Evolutionary conservation across 2,888 invertebrate species (phyloP), one percentile per base, ranked within the genome.

Genomic region (Caenorhabditis sulstoni): DNA sequence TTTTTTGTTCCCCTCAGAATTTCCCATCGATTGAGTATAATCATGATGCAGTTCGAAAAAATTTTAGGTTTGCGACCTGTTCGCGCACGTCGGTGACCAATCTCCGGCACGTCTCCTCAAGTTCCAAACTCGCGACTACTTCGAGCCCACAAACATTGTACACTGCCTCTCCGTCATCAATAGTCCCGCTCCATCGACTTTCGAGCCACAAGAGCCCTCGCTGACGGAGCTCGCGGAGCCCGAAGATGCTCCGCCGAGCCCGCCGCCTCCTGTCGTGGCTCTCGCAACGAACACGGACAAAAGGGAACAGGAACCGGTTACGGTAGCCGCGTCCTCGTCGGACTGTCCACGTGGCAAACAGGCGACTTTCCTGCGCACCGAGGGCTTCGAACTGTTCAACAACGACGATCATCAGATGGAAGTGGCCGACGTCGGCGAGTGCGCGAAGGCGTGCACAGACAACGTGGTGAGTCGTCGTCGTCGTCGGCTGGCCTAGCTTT

Each of bases 121-220:
- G 52, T 89, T 89, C 79, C 88, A 89, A 85, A 87, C 87, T 0
- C 82, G 89, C 22, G 89, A 89, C 78, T 89, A 89, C 58, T 89
- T 86, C 62, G 89, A 89, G 74, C 89, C 89, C 2, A 89, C 88
- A 9, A 61, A 81, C 23, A 64, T 79, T 4, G 75, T 81, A 7
- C 75, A 79, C 37, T 81, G 82, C 47, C 57, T 81, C 0, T 66
- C 66, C 0, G 0, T 59, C 4, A 50, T 50, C 58, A 49, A 58
- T 11, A 37, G n/a, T 16, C 20, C 23, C 11, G n/a, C 37, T n/a
- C 41, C 53, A 7, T 41, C 41, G 3, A 23, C 23, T 35, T 14
- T 16, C n/a, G 22, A 4, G 12, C 47, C 58, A 14, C 53, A 41
- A 23, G 39, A n/a, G n/a, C 23, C 22, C 29, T 20, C 53, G 16